Evolutionary conservation across 2,888 invertebrate species (phyloP).

Genomic region (Lithophane ornitopus): DNA sequence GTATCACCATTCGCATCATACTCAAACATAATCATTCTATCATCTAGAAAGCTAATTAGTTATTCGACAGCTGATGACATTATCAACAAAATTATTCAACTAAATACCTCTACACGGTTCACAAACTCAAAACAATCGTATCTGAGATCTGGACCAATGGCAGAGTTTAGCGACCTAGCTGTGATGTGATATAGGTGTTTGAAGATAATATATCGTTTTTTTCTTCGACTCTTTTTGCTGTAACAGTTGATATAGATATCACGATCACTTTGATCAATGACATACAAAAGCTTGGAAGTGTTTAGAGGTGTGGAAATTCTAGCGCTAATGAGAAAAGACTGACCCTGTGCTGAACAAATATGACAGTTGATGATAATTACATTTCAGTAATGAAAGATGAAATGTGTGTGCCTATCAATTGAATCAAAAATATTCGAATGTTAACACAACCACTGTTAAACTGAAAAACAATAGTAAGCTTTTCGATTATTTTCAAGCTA

Average conservation of each 20-base stretch:
- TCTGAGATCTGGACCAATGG: constrained; percentile 57
- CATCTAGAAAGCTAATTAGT: constrained; percentile 63
- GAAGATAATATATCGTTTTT: constrained; percentile 23
- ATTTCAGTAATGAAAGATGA: background rate
- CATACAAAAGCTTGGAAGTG: background rate
- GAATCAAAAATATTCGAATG: background rate
- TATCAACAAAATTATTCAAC: constrained; percentile 69
- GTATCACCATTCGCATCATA: constrained; percentile 32
- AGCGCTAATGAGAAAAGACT: background rate
- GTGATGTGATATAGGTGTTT: constrained; percentile 32
- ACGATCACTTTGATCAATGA: background rate
- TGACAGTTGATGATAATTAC: background rate
- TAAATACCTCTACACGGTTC: constrained; percentile 60
- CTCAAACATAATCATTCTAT: constrained; percentile 31
- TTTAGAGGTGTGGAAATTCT: too few relatives aligned
- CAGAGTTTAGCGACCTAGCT: constrained; percentile 51
- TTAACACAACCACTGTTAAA: background rate
- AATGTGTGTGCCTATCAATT: background rate
- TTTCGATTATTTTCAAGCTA: background rate
- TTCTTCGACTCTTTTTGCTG: background rate
- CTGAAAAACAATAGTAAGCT: background rate
- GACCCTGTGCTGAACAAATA: background rate
- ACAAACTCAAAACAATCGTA: constrained; percentile 62
- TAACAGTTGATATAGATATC: background rate
- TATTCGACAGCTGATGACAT: constrained; percentile 68